Conservation (phyloP, 2,797 vertebrate species). For the Buceros bicornis region DNA sequence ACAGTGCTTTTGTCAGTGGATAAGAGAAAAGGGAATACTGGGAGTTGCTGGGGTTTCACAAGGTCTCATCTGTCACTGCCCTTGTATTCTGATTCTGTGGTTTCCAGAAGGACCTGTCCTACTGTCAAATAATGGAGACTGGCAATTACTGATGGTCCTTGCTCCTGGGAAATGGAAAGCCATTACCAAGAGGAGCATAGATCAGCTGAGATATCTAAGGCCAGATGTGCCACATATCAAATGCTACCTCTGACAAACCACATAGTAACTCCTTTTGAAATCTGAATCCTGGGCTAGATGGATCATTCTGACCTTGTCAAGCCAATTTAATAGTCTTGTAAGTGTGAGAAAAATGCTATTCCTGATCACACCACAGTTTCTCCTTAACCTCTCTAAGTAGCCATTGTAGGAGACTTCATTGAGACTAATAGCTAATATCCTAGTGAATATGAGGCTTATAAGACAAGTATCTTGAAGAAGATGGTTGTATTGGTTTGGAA, state of each 20-base stretch:
- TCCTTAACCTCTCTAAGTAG: neutral
- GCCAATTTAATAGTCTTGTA: neutral
- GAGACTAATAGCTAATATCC: neutral
- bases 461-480: neutral
- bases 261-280: neutral
- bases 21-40: neutral
- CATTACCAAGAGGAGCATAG: neutral
- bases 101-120: neutral
- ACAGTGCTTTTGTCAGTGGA: neutral
- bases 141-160: neutral
- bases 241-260: neutral
- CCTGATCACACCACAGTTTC: neutral
- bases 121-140: neutral
- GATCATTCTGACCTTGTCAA: neutral
- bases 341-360: neutral
- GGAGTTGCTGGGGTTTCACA: neutral
- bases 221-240: neutral
- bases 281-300: neutral
- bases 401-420: neutral
- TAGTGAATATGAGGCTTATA: neutral
- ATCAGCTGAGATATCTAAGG: neutral
- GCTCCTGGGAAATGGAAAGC: neutral
- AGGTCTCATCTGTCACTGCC: neutral
- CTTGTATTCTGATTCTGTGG: neutral
- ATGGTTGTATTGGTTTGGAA: neutral